phyloP scores from a whole-genome alignment of 2,797 vertebrate genomes.

The Setipinna tenuifilis region DNA sequence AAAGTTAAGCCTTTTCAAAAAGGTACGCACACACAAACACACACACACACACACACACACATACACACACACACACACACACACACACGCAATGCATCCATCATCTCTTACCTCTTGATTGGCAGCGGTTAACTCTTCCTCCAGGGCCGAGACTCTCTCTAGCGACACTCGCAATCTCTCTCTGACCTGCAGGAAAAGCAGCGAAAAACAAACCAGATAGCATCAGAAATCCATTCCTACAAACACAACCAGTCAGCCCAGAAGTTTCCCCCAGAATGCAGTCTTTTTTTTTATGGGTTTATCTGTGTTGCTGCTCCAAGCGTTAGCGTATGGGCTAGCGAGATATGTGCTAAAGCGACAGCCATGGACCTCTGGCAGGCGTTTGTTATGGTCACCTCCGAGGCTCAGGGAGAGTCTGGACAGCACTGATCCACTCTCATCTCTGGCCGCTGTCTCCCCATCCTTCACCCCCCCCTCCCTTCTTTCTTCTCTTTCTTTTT shows the following conservation, averaged over 20 bases:
- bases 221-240: neutral
- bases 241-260: too few species aligned
- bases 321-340: neutral
- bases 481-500: slow-evolving; percentile 12
- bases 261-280: neutral
- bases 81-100: neutral
- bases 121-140: slow-evolving; percentile 97
- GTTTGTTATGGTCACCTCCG: neutral
- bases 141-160: slow-evolving; percentile 96
- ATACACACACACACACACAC: neutral
- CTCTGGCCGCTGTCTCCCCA: slow-evolving; percentile 7
- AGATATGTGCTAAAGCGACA: neutral
- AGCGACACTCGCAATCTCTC: slow-evolving; percentile 97
- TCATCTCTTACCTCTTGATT: slow-evolving; percentile 92
- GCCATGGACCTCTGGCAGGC: neutral
- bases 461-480: neutral
- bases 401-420: neutral
- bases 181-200: slow-evolving; percentile 84
- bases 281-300: neutral
- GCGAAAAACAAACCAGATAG: slow-evolving; percentile 31
- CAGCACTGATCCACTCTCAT: neutral
- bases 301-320: neutral
- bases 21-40: neutral
- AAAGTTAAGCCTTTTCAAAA: too few species aligned
- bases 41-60: neutral